These are phyloP conservation scores for Planococcus citri DNA, from an alignment of 1,140 invertebrate genomes.

Conservation along the genomic window DNA sequence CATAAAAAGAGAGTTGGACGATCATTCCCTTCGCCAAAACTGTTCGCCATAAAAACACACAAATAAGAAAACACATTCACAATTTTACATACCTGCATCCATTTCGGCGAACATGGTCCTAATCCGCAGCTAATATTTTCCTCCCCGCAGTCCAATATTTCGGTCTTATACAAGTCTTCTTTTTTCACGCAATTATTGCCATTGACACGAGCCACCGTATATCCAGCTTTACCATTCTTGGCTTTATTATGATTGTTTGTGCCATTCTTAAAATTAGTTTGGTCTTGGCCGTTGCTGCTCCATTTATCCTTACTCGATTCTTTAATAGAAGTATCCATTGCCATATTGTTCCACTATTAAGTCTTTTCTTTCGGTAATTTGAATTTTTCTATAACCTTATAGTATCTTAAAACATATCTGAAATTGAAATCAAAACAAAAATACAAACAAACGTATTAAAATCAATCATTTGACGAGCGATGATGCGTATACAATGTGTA, in stretches of 20 bases:
- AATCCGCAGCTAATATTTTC: slow-evolving; percentile 49
- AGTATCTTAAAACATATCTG: too few relatives aligned
- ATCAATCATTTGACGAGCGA: too few relatives aligned
- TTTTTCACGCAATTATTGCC: neutral
- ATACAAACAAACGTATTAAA: too few relatives aligned
- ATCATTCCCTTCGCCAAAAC: too few relatives aligned
- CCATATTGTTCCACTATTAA: neutral
- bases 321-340: slow-evolving; percentile 13
- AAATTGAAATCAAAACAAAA: too few relatives aligned
- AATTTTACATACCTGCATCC: slow-evolving; percentile 36
- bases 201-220: neutral
- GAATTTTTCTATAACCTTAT: too few relatives aligned
- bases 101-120: slow-evolving; percentile 51
- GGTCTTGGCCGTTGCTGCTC: neutral
- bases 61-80: too few relatives aligned
- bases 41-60: too few relatives aligned
- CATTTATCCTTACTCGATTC: neutral
- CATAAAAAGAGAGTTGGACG: too few relatives aligned
- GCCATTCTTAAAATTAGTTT: neutral
- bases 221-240: neutral
- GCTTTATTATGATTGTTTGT: neutral
- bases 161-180: neutral
- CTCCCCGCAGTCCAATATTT: slow-evolving; percentile 1
- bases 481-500: too few relatives aligned
- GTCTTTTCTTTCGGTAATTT: too few relatives aligned